A percentile compares a stretch with the other conserved stretches of the same genome.
Conservation (phyloP, 2,797 vertebrate species). For the Borostomias antarcticus region DNA sequence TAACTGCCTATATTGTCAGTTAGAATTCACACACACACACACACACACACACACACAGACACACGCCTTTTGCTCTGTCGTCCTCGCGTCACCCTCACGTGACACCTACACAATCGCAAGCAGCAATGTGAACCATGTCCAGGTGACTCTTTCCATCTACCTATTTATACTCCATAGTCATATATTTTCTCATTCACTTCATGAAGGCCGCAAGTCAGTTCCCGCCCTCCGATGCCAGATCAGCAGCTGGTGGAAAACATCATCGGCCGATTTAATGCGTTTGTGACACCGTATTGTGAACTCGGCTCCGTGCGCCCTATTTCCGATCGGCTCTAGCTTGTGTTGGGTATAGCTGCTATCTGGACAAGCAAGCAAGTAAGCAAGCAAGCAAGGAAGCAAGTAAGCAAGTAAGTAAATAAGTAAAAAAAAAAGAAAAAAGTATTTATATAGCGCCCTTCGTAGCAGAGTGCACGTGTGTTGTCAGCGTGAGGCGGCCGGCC, state of each 20-base stretch:
- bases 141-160: background rate
- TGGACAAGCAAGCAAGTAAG: background rate
- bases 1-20: too few relatives aligned
- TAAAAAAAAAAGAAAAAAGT: too few relatives aligned
- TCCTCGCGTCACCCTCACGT: background rate
- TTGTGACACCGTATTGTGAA: background rate
- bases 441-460: too few relatives aligned
- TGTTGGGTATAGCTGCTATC: background rate
- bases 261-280: too few relatives aligned
- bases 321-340: background rate
- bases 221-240: background rate
- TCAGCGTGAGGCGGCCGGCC: too few relatives aligned
- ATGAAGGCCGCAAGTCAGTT: conserved; percentile 1
- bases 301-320: conserved; percentile 43
- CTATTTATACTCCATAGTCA: background rate
- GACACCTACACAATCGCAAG: background rate
- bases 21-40: too few relatives aligned
- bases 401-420: too few relatives aligned
- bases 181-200: conserved; percentile 17
- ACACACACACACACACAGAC: conserved; percentile 1
- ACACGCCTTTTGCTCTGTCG: background rate
- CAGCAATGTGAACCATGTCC: background rate
- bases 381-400: too few relatives aligned
- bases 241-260: background rate
- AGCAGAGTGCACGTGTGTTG: too few relatives aligned